Base-by-base conservation (phyloP, 2,888 invertebrate genomes). In the Ferrisia virgata region DNA sequence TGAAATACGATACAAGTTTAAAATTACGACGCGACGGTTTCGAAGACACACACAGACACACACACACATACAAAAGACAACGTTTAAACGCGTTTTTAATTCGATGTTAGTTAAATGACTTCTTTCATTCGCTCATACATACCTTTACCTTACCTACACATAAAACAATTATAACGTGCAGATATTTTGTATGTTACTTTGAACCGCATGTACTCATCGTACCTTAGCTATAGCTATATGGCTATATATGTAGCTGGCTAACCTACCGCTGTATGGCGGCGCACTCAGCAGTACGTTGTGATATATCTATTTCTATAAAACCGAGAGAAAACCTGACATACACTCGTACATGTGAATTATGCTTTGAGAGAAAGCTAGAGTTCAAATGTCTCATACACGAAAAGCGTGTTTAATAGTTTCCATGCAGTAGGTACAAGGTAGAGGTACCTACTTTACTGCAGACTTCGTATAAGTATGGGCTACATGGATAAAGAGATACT, bases 91-190 rank as follows among this genome's bases (percentile, higher is more conserved):
- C 18, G 72, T 76, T 76, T 76, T 76, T 36, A 76, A 76, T 76
- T 76, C 72, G 11, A 76, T 76, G 72, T 76, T 76, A 76, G 72
- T 36, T 76, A 76, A 76, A 76, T 18, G 36, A 76, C 72, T 76
- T 36, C 18, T n/a, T 76, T 76, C 36, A 36, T 76, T 76, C 36
- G 72, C 33, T 76, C 36, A n/a, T n/a, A n/a, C n/a, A n/a, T n/a
- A n/a, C n/a, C n/a, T n/a, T n/a, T n/a, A n/a, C n/a, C n/a, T n/a
- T n/a, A n/a, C n/a, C n/a, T n/a, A n/a, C n/a, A 76, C 72, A 76
- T 76, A 36, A 76, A 76, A 76, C 72, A 76, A 76, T 76, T 76
- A 36, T 76, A 76, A 76, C n/a, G 18, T 36, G 36, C 11, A 76
- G 36, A 36, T 76, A 36, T 76, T 76, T 53, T 18, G 36, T 18